Base-by-base conservation (phyloP, 1,140 invertebrate genomes). In the Aphelenchoides besseyi region DNA sequence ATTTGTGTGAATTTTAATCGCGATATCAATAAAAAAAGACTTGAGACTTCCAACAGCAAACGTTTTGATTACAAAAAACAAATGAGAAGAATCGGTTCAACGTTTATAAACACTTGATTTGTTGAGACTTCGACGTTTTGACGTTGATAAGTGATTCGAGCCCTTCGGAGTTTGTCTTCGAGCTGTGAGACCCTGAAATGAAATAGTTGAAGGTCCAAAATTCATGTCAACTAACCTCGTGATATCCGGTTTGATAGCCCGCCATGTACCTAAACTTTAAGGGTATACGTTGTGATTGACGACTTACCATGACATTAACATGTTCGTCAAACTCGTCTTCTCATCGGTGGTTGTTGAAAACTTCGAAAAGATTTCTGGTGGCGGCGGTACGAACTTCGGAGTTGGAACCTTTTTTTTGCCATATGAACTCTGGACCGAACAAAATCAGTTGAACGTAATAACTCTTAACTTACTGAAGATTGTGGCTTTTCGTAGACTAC, bases 301-400 rank as follows among this genome's bases (percentile, higher is more conserved):
- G n/a, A n/a, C n/a, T n/a, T n/a, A n/a, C 78, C 78, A 77, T n/a
- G 62, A 35, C 78, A 80, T 77, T 3, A 80, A 63, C 67, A 78
- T 80, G 41, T 77, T 77, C 5, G 75, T 76, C 73, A 76, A 36
- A 2, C 77, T 75, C 61, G 74, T 73, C 48, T 81, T 76, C 2
- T 76, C 70, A 12, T 32, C 69, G 2, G 37, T 41, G 29, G 75
- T 69, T 33, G 48, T 23, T 3, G 77, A 26, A 28, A 76, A 59
- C 48, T 76, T 74, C 5, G 37, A 37, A 32, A 76, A 78, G 9
- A 76, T 28, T 53, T 61, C 35, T 23, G 79, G 75, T 26, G 75
- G 75, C 2, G 75, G 75, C 5, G 75, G 75, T 35, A 77, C 79
- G 16, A 76, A n/a, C 18, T 61, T 72, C 3, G 75, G 75, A 1